Evolutionary conservation across 2,888 invertebrate genomes (phyloP), one percentile per base, ranked within the genome.

Genomic region (Amorpha juglandis): DNA sequence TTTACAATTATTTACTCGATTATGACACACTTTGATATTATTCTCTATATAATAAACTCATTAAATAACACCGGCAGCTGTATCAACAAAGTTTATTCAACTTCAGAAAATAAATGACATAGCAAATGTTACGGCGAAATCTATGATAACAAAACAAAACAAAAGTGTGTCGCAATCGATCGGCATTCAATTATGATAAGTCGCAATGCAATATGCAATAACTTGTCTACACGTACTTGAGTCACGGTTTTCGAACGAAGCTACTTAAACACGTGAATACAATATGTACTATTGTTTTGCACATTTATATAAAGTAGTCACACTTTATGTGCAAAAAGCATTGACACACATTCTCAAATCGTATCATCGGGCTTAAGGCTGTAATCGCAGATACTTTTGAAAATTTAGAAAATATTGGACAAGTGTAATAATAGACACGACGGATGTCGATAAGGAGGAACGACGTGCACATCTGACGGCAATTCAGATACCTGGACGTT

Each of bases 331-430:
- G 70, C 67, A 69, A 68, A 66, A 63, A 68, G 63, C 52, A 55
- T 51, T 62, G 50, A 51, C 62, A 70, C 1, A 27, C 75, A 68
- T 70, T 81, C 81, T 82, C 82, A 77, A 82, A 79, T 82, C 72
- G 84, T 78, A 77, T 78, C 80, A 72, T 72, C 69, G 75, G 78
- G 84, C 83, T 83, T 83, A 82, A 69, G 81, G 82, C 82, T 82
- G 74, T 65, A 72, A 70, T 58, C 64, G 64, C 64, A 48, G 55
- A 47, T 70, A 70, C 63, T 64, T 73, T 71, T 65, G 67, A 64
- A 67, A 67, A 58, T 69, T 19, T 64, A 55, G 64, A 64, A 64
- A 64, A 64, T 64, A 64, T 64, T 58, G 53, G 38, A 6, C 11
- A 19, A 42, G 16, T 42, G 58, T 1, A n/a, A n/a, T n/a, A n/a